Conservation (phyloP, 2,113 vertebrate genomes). For the Mungos mungo region DNA sequence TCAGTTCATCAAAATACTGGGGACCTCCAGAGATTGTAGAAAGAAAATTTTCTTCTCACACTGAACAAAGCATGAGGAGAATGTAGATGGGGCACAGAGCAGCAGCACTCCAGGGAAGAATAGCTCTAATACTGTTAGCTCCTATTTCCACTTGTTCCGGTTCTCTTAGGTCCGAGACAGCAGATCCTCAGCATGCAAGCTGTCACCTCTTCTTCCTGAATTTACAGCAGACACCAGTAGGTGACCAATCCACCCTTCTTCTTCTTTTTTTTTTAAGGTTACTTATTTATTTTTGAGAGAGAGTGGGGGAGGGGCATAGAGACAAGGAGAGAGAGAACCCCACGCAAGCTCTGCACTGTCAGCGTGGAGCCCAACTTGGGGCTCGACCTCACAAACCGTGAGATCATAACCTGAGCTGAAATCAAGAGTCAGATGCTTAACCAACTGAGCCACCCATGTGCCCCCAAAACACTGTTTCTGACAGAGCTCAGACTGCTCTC, state of each 20-base stretch:
- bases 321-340: no score
- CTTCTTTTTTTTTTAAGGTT: no score
- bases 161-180: neutral
- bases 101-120: neutral
- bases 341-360: no score
- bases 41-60: neutral
- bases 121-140: neutral
- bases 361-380: no score
- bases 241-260: neutral
- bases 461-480: neutral
- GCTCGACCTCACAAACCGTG: no score
- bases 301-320: no score
- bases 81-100: neutral
- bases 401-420: no score
- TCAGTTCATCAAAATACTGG: neutral
- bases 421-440: no score
- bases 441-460: no score
- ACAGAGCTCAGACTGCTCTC: neutral
- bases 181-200: neutral
- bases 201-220: neutral
- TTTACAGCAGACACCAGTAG: neutral
- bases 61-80: neutral
- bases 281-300: no score
- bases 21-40: neutral
- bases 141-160: neutral